A percentile compares a stretch with the other conserved stretches of the same genome.
Conservation (phyloP, 2,797 vertebrate genomes). For the Crenuchus spilurus region DNA sequence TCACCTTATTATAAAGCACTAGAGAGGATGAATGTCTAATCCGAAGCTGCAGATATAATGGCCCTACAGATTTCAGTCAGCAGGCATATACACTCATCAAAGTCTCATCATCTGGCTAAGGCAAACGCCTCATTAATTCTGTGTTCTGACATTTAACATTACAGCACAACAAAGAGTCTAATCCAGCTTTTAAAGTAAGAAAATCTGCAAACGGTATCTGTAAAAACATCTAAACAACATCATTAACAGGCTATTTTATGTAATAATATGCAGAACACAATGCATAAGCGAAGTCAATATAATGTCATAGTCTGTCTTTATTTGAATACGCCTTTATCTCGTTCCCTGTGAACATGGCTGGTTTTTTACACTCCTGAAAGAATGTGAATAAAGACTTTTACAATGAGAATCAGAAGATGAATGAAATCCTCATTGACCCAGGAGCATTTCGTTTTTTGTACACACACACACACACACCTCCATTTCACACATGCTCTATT, state of each 20-base stretch:
- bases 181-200: neutral
- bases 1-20: slow-evolving; percentile 17
- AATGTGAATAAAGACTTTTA: neutral
- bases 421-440: slow-evolving; percentile 29
- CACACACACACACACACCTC: slow-evolving; percentile 19
- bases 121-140: slow-evolving; percentile 1
- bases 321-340: no score
- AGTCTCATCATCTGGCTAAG: slow-evolving; percentile 6
- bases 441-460: slow-evolving; percentile 18
- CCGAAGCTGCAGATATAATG: neutral
- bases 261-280: neutral
- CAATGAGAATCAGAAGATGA: slow-evolving; percentile 13
- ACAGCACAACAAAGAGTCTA: neutral
- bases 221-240: neutral
- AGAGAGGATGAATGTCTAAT: slow-evolving; percentile 2
- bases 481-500: slow-evolving; percentile 42
- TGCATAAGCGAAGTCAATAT: neutral
- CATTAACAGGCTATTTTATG: neutral
- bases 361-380: slow-evolving; percentile 3
- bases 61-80: slow-evolving; percentile 8
- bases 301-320: neutral
- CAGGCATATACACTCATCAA: neutral
- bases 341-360: neutral
- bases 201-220: neutral
- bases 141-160: neutral